A percentile compares a stretch with the other conserved stretches of the same genome.
phyloP scores from a whole-genome alignment of 2,113 vertebrate species.

The Anser cygnoides region DNA sequence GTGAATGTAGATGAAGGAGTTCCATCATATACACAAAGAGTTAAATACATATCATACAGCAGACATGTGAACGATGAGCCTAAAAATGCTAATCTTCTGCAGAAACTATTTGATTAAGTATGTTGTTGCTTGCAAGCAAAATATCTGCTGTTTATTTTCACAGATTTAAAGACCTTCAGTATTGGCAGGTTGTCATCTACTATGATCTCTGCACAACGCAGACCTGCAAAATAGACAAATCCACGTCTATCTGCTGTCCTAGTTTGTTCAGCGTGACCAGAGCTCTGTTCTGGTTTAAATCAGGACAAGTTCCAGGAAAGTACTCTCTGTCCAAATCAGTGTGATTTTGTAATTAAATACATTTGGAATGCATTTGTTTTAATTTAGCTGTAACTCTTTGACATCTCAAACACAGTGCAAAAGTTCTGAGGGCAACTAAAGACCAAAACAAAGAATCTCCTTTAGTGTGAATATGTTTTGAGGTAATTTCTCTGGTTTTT shows the following conservation, averaged over 20 bases:
- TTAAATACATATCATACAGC: neutral
- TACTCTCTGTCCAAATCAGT: neutral
- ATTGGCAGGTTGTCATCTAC: neutral
- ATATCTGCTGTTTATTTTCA: neutral
- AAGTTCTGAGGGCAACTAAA: neutral
- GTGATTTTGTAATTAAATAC: neutral
- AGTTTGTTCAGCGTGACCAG: neutral
- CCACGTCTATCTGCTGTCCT: neutral
- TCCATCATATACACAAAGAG: neutral
- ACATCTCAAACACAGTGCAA: neutral
- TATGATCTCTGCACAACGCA: neutral
- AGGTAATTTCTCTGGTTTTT: neutral
- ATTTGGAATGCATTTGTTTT: neutral
- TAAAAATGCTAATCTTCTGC: neutral
- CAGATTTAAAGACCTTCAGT: neutral
- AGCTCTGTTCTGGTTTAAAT: neutral
- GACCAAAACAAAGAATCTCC: slow-evolving; percentile 1
- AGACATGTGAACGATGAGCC: neutral
- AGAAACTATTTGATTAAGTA: neutral
- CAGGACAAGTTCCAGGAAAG: neutral
- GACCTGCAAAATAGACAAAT: neutral
- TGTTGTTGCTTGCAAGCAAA: neutral
- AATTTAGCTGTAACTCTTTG: neutral
- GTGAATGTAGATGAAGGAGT: neutral
- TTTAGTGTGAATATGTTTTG: neutral